These are phyloP conservation scores for Acleris literana DNA, from an alignment of 2,888 invertebrate species.

Conservation along the genomic window DNA sequence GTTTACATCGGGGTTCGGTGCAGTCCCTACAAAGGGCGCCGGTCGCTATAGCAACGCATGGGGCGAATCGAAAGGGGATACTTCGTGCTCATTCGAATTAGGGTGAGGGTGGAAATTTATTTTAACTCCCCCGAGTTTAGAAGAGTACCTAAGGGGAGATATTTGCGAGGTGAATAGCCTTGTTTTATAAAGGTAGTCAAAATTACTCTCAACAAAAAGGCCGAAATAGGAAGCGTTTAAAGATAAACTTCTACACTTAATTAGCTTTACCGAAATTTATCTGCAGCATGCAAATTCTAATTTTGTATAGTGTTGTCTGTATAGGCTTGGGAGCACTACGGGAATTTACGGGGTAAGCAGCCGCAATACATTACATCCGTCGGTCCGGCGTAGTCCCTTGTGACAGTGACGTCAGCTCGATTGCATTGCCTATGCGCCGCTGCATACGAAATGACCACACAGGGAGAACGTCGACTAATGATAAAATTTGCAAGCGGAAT, in stretches of 20 bases:
- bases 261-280: slow-evolving; percentile 14
- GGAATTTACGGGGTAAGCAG: slow-evolving; percentile 55
- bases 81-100: slow-evolving; percentile 65
- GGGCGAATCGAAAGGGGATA: slow-evolving; percentile 69
- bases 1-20: slow-evolving; percentile 58
- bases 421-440: slow-evolving; percentile 59
- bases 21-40: slow-evolving; percentile 57
- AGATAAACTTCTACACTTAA: slow-evolving; percentile 21
- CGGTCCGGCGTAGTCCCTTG: slow-evolving; percentile 47
- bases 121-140: slow-evolving; percentile 71
- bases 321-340: slow-evolving; percentile 40
- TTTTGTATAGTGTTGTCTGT: slow-evolving; percentile 24
- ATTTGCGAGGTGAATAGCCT: slow-evolving; percentile 79
- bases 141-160: slow-evolving; percentile 68
- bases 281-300: slow-evolving; percentile 14
- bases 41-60: slow-evolving; percentile 63
- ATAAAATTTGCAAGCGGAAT: slow-evolving; percentile 37
- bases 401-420: slow-evolving; percentile 54
- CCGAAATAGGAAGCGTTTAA: slow-evolving; percentile 39
- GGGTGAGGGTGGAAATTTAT: slow-evolving; percentile 77
- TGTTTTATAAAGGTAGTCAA: slow-evolving; percentile 48
- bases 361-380: slow-evolving; percentile 60
- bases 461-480: slow-evolving; percentile 44
- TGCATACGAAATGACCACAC: slow-evolving; percentile 63
- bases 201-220: slow-evolving; percentile 45